Evolutionary conservation across 2,888 invertebrate genomes (phyloP).

Genomic region (Megastigmus dorsalis): DNA sequence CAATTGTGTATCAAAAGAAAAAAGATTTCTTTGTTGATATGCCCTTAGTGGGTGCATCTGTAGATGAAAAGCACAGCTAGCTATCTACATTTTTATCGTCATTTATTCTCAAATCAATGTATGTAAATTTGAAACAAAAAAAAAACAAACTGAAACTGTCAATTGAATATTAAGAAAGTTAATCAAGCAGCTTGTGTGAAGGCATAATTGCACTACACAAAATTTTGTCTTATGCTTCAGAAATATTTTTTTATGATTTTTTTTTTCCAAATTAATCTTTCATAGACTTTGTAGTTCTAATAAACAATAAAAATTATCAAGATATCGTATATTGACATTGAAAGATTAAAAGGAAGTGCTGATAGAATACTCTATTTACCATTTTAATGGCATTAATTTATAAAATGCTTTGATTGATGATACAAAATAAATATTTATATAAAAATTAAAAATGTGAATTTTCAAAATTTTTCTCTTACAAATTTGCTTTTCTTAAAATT

Average conservation of each 20-base stretch:
- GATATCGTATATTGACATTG: constrained; percentile 53
- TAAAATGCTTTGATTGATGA: not conserved
- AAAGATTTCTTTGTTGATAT: constrained; percentile 16
- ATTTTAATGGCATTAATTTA: constrained; percentile 1
- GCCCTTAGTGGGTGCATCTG: constrained; percentile 7
- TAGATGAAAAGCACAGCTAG: constrained; percentile 37
- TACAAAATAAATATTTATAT: constrained; percentile 6
- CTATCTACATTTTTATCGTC: constrained; percentile 21
- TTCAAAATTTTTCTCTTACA: not conserved
- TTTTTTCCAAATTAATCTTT: constrained; percentile 25
- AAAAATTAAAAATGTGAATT: constrained; percentile 19
- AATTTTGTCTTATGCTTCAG: not conserved
- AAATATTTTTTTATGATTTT: constrained; percentile 8
- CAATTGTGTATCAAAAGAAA: constrained; percentile 32
- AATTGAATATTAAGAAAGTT: constrained; percentile 23
- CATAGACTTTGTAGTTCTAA: constrained; percentile 18
- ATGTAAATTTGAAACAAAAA: constrained; percentile 24
- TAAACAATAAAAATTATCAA: constrained; percentile 14
- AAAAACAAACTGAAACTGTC: constrained; percentile 23
- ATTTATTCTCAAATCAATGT: constrained; percentile 28
- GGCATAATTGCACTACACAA: not conserved
- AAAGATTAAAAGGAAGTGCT: constrained; percentile 14
- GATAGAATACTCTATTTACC: not conserved
- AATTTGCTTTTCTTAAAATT: not conserved
- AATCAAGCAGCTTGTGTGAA: constrained; percentile 9